These are phyloP conservation scores for Calycopis cecrops DNA, from an alignment of 1,140 invertebrate genomes.

Conservation along the genomic window DNA sequence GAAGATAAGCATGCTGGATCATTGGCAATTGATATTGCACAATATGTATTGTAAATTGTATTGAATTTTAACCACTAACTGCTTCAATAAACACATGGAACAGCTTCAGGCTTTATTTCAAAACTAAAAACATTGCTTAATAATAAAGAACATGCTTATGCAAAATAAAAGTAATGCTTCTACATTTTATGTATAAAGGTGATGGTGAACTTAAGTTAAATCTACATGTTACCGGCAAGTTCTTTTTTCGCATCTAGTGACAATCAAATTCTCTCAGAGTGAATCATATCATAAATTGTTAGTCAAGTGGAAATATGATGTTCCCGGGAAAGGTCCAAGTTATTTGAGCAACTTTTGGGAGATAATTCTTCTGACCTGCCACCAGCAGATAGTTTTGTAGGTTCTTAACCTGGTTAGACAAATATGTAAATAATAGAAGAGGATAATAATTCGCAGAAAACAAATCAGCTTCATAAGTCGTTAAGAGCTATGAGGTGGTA, in stretches of 20 bases:
- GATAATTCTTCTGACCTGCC: too few relatives aligned
- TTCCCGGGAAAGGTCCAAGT: too few relatives aligned
- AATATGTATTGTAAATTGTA: conserved; percentile 8
- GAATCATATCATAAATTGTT: too few relatives aligned
- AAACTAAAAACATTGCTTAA: conserved; percentile 11
- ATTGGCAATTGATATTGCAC: background rate
- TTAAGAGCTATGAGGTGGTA: too few relatives aligned
- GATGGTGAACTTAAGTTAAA: background rate
- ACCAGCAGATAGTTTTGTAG: too few relatives aligned
- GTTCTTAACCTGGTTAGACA: too few relatives aligned
- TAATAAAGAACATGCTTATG: conserved; percentile 9
- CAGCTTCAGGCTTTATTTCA: background rate
- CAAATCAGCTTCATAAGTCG: too few relatives aligned
- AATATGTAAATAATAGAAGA: too few relatives aligned
- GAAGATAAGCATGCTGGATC: too few relatives aligned
- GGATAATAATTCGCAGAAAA: too few relatives aligned
- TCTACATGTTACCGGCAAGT: background rate
- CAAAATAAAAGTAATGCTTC: conserved; percentile 8
- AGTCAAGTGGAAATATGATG: too few relatives aligned
- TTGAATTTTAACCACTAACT: conserved; percentile 9
- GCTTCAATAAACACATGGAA: conserved; percentile 2
- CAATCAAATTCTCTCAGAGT: background rate
- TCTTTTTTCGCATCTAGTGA: background rate
- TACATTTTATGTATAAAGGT: background rate
- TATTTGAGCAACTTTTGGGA: too few relatives aligned